Conservation (phyloP, 2,797 vertebrate genomes). For the Acrossocheilus wenchowensis region DNA sequence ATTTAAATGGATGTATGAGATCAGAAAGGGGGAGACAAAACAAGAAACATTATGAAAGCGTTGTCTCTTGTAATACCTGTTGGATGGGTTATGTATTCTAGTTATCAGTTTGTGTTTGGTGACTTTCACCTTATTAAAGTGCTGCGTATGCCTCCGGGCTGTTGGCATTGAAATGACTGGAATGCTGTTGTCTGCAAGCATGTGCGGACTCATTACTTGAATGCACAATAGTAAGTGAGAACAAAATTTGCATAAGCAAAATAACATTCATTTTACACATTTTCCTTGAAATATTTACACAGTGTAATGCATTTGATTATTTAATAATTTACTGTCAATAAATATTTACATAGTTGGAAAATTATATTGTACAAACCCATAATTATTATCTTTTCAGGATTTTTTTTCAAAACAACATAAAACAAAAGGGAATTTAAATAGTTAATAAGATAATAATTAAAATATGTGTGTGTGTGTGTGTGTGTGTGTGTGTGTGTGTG, state of each 20-base stretch:
- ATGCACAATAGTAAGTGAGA: neutral
- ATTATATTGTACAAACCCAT: neutral
- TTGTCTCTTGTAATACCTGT: slow-evolving; percentile 21
- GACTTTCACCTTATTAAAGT: neutral
- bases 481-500: too few relatives aligned
- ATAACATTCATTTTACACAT: neutral
- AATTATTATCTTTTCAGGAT: neutral
- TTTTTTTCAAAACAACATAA: neutral
- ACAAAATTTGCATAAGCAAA: neutral
- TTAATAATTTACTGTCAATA: neutral
- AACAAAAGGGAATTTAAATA: too few relatives aligned
- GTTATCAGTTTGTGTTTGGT: neutral
- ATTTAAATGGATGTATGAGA: neutral
- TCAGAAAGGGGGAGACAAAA: neutral
- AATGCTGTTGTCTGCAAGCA: slow-evolving; percentile 5
- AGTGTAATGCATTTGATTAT: neutral
- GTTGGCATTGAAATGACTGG: neutral
- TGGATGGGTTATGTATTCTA: neutral
- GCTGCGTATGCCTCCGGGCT: neutral
- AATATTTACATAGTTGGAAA: neutral
- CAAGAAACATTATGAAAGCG: neutral
- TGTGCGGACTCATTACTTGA: slow-evolving; percentile 10
- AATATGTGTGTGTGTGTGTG: too few relatives aligned
- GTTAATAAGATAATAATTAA: too few relatives aligned
- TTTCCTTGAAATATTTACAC: neutral